Conservation (phyloP, 2,797 vertebrate genomes). For the Molossus molossus region DNA sequence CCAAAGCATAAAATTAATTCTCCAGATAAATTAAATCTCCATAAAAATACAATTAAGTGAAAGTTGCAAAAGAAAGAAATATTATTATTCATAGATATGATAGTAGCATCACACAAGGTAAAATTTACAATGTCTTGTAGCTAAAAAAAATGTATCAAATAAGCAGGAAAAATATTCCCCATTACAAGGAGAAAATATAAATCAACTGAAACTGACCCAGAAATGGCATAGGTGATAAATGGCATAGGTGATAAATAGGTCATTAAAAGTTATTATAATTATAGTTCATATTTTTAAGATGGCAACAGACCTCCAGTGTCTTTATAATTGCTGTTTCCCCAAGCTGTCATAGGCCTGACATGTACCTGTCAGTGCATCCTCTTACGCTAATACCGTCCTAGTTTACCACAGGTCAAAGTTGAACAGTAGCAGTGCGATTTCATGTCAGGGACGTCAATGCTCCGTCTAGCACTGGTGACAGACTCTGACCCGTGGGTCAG, state of each 20-base stretch:
- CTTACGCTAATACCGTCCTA: neutral
- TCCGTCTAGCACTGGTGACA: neutral
- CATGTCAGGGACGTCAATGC: neutral
- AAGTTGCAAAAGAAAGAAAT: neutral
- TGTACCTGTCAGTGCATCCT: neutral
- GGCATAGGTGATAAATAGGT: neutral
- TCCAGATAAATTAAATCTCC: neutral
- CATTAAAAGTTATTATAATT: neutral
- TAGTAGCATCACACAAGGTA: neutral
- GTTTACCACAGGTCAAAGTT: neutral
- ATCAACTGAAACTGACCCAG: neutral
- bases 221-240: neutral
- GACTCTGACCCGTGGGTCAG: neutral
- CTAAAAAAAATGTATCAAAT: slow-evolving; percentile 23
- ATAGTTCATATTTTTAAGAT: slow-evolving; percentile 2
- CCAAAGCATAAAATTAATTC: neutral
- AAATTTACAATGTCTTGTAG: slow-evolving; percentile 20
- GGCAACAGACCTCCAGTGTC: neutral
- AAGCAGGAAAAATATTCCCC: neutral
- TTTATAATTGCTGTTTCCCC: neutral
- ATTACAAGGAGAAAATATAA: neutral
- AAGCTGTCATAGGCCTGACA: neutral
- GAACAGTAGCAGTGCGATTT: neutral
- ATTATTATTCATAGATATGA: neutral
- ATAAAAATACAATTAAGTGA: slow-evolving; percentile 23